phyloP scores from a whole-genome alignment of 2,888 invertebrate species.

The Thereva unica region DNA sequence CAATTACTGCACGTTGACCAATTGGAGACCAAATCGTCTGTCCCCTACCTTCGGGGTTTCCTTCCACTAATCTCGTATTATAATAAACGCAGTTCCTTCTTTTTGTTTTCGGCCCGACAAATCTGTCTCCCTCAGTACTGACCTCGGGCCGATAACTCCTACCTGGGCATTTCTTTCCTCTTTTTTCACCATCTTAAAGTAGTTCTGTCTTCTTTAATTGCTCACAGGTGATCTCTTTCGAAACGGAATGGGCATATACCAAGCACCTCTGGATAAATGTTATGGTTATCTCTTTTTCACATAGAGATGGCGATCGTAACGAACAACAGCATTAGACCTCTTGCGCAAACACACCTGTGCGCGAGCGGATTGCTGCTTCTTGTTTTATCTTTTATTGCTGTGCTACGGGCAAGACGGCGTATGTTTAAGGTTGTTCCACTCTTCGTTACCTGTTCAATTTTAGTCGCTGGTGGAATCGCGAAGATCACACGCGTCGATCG shows the following conservation, averaged over 20 bases:
- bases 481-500: constrained; percentile 36
- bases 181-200: not conserved
- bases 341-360: constrained; percentile 40
- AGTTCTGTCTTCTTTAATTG: no score
- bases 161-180: constrained; percentile 9
- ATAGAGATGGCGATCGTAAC: not conserved
- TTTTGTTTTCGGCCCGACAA: constrained; percentile 18
- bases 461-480: constrained; percentile 39
- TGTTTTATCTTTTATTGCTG: constrained; percentile 5
- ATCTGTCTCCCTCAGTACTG: constrained; percentile 13
- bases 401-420: not conserved
- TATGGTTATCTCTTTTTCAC: no score
- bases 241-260: no score
- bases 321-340: constrained; percentile 3
- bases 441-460: constrained; percentile 29
- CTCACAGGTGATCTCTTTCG: no score
- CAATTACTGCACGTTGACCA: constrained; percentile 23
- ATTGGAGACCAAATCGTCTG: constrained; percentile 6
- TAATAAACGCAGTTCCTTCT: constrained; percentile 20
- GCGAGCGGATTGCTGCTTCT: constrained; percentile 1
- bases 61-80: constrained; percentile 24
- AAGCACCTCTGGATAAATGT: no score
- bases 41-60: constrained; percentile 25
- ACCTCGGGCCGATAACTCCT: constrained; percentile 22
- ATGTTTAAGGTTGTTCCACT: constrained; percentile 21